Evolutionary conservation across 2,888 invertebrate genomes (phyloP).

Genomic region (Toxonevra muliebris): DNA sequence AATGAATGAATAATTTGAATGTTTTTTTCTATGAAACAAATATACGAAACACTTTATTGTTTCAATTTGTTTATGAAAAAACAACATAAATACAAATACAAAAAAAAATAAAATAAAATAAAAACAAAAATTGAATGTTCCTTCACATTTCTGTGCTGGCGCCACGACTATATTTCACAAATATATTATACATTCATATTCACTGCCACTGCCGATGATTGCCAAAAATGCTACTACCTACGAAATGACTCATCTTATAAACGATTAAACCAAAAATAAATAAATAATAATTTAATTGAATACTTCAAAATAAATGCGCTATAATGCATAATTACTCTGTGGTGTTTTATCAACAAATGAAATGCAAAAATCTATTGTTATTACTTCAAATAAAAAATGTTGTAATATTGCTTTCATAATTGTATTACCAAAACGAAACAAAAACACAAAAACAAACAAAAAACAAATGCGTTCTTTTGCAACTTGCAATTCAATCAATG

Average conservation of each 20-base stretch:
- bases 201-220: slow-evolving; percentile 33
- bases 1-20: not conserved
- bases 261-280: slow-evolving; percentile 25
- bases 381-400: not conserved
- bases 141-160: slow-evolving; percentile 7
- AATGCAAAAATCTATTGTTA: not conserved
- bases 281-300: slow-evolving; percentile 33
- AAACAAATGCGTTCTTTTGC: slow-evolving; percentile 10
- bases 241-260: slow-evolving; percentile 37
- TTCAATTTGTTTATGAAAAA: slow-evolving; percentile 17
- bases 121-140: slow-evolving; percentile 21
- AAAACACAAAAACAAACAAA: not conserved
- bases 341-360: slow-evolving; percentile 4
- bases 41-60: slow-evolving; percentile 21
- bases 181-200: slow-evolving; percentile 17
- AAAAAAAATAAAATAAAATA: slow-evolving; percentile 14
- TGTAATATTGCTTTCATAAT: not conserved
- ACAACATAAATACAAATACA: slow-evolving; percentile 25
- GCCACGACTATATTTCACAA: slow-evolving; percentile 20
- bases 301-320: not conserved
- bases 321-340: not conserved
- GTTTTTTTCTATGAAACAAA: slow-evolving; percentile 8
- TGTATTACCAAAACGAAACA: no score
- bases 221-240: slow-evolving; percentile 29
- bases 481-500: no score